Evolutionary conservation across 2,888 invertebrate genomes (phyloP), one percentile per base, ranked within the genome.

Genomic region (Meta bourneti): DNA sequence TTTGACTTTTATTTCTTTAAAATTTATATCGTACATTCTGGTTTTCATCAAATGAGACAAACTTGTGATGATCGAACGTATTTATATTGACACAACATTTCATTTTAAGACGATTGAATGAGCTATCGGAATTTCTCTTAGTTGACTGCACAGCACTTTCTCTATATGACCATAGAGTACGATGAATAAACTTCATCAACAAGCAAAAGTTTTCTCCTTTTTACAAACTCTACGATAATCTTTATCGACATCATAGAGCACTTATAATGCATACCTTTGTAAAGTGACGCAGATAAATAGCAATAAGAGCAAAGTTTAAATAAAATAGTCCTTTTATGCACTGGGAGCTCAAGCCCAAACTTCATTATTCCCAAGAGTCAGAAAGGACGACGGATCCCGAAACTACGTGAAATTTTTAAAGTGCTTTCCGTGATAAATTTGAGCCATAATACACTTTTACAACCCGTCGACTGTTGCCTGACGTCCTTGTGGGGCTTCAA

Each of bases 341-440:
- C 70, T 48, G 71, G 77, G 49, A 82, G 54, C 34, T 34, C 34
- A 34, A 70, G 34, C 9, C 16, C 69, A 70, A 70, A 69, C 72
- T 20, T 72, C 69, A 80, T 80, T 74, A 90, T 80, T 80, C 85
- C 90, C 90, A 72, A 54, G 80, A 71, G 90, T n/a, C 11, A 19
- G 49, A 51, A n/a, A 69, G 20, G 16, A 69, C 13, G 74, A 70
- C 70, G 52, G 70, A 13, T 34, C 86, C 81, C 75, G 78, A 71
- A 91, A 82, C 52, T 91, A 86, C 77, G 61, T 77, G 82, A 91
- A 91, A 91, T 82, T 91, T 91, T 91, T 86, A 91, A 91, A 91
- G 90, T 91, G 90, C 90, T 77, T 91, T 91, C 82, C 77, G 75
- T 86, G 90, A 91, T 91, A 91, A 91, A 80, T 91, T 91, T 71